Evolutionary conservation across 2,888 invertebrate genomes (phyloP).

Genomic region (Clivina fossor): DNA sequence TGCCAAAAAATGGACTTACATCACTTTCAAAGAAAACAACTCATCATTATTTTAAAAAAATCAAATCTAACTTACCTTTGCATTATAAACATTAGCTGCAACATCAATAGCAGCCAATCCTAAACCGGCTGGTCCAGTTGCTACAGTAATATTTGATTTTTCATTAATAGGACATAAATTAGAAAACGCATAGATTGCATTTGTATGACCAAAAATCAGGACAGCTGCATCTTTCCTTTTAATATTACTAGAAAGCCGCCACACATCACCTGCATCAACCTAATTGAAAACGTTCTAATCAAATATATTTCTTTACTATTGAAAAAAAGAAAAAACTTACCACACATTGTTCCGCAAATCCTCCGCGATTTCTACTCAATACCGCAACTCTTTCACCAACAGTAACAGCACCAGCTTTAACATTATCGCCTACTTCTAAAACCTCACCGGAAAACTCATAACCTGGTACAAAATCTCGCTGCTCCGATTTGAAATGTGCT

Average conservation of each 20-base stretch:
- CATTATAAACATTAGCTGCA: slow-evolving; percentile 66
- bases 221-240: slow-evolving; percentile 60
- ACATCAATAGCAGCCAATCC: slow-evolving; percentile 69
- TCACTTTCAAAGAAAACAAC: no score
- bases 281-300: no score
- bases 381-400: slow-evolving; percentile 64
- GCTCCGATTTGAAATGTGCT: slow-evolving; percentile 55
- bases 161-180: slow-evolving; percentile 55
- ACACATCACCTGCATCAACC: slow-evolving; percentile 58
- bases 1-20: no score
- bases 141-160: slow-evolving; percentile 63
- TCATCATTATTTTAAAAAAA: no score
- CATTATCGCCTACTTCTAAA: slow-evolving; percentile 57
- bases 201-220: slow-evolving; percentile 63
- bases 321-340: slow-evolving; percentile 44
- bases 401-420: slow-evolving; percentile 51
- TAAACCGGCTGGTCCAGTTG: slow-evolving; percentile 65
- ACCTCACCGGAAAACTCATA: slow-evolving; percentile 67
- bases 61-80: slow-evolving; percentile 55
- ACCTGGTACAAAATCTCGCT: slow-evolving; percentile 60
- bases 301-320: slow-evolving; percentile 9
- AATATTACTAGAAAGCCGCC: slow-evolving; percentile 59
- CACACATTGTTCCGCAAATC: slow-evolving; percentile 64
- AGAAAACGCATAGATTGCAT: slow-evolving; percentile 65
- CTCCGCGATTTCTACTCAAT: slow-evolving; percentile 59